Conservation (phyloP, 2,888 invertebrate species). For the Thelaira solivaga region DNA sequence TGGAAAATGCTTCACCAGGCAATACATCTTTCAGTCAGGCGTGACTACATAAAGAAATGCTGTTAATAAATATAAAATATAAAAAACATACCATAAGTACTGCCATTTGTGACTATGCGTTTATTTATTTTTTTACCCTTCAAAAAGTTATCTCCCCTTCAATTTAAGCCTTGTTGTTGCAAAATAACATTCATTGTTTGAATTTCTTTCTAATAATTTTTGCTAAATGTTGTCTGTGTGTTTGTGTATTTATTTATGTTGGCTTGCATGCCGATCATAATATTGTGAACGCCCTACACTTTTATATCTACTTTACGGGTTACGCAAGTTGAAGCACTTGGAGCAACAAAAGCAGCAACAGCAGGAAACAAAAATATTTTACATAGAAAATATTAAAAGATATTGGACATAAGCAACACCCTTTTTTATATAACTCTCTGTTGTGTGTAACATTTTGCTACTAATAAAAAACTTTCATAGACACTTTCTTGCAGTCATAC, state of each 20-base stretch:
- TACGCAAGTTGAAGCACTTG: slow-evolving; percentile 51
- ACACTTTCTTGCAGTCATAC: slow-evolving; percentile 29
- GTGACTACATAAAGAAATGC: slow-evolving; percentile 36
- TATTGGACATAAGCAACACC: slow-evolving; percentile 46
- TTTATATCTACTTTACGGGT: slow-evolving; percentile 59
- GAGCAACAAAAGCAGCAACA: not conserved
- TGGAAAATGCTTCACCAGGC: not conserved
- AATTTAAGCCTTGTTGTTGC: not conserved
- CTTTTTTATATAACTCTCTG: slow-evolving; percentile 2
- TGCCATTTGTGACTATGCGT: slow-evolving; percentile 13
- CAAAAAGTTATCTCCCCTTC: not conserved
- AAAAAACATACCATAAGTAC: not conserved
- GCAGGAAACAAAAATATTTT: not conserved
- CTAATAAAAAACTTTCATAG: slow-evolving; percentile 28
- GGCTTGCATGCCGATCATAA: slow-evolving; percentile 59
- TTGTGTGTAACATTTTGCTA: not conserved
- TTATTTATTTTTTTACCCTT: slow-evolving; percentile 28
- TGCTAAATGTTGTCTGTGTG: slow-evolving; percentile 5
- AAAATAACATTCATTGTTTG: slow-evolving; percentile 16
- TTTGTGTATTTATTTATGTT: slow-evolving; percentile 35
- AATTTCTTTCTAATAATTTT: slow-evolving; percentile 52
- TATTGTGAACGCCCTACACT: slow-evolving; percentile 57
- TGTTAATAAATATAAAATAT: not conserved
- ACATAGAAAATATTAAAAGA: slow-evolving; percentile 36
- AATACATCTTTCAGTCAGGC: slow-evolving; percentile 36